Percentiles rank a stretch among this genome's conserved stretches.
phyloP scores from a whole-genome alignment of 2,888 invertebrate genomes.

The Philonicus albiceps region DNA sequence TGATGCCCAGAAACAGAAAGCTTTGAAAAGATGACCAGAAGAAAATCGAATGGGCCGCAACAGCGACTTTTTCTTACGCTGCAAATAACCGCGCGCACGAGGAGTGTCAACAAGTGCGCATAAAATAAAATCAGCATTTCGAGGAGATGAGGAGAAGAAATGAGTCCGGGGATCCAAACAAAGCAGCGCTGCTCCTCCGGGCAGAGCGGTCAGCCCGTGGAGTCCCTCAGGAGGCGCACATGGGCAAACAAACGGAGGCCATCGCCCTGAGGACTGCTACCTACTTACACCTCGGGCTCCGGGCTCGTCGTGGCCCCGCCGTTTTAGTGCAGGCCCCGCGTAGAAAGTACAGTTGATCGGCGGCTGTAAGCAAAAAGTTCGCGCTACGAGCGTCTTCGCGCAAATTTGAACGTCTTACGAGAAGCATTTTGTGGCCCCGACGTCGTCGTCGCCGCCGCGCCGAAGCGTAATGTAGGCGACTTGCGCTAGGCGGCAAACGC shows the following conservation, averaged over 20 bases:
- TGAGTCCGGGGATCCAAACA: not conserved
- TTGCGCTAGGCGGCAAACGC: not conserved
- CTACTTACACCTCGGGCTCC: slow-evolving; percentile 24
- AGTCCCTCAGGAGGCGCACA: slow-evolving; percentile 10
- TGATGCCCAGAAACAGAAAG: not conserved
- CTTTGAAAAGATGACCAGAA: not conserved
- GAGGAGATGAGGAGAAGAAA: not conserved
- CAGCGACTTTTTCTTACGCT: not conserved
- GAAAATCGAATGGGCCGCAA: not conserved
- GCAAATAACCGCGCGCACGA: not conserved
- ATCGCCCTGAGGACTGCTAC: slow-evolving; percentile 41
- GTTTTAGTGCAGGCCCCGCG: slow-evolving; percentile 18
- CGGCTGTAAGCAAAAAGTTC: slow-evolving; percentile 15
- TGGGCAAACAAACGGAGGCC: slow-evolving; percentile 37
- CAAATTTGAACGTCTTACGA: slow-evolving; percentile 23
- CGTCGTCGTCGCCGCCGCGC: not conserved
- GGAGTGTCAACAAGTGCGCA: slow-evolving; percentile 17
- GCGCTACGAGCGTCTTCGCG: not conserved
- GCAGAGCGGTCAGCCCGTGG: not conserved
- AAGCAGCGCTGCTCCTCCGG: not conserved
- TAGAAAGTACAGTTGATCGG: slow-evolving; percentile 39
- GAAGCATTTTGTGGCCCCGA: slow-evolving; percentile 1
- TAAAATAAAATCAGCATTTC: not conserved
- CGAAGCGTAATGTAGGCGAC: not conserved
- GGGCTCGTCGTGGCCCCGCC: not conserved